phyloP scores from a whole-genome alignment of 2,797 vertebrate genomes.

The Enteromius afrohamiltoni region DNA sequence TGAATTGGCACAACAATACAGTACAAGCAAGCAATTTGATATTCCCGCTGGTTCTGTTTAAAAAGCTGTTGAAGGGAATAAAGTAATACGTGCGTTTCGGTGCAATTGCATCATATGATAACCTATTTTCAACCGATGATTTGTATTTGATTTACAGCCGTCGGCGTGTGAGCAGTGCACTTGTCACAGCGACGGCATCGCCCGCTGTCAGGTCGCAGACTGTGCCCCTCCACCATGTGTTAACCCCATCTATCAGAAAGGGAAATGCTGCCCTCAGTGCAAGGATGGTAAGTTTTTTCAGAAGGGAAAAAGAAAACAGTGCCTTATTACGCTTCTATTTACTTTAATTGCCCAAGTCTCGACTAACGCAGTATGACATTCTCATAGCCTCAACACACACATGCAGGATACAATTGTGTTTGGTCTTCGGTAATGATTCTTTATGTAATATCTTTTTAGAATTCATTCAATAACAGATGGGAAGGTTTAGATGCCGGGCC shows the following conservation, averaged over 20 bases:
- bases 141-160: conserved; percentile 71
- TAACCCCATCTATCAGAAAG: conserved; percentile 81
- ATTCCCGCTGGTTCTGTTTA: not conserved
- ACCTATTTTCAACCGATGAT: not conserved
- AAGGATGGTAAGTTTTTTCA: conserved; percentile 74
- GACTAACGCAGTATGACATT: not conserved
- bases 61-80: not conserved
- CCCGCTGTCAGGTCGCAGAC: conserved; percentile 83
- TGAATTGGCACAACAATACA: conserved; percentile 5
- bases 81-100: not conserved
- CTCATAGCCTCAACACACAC: not conserved
- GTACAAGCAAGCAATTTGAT: not conserved
- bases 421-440: conserved; percentile 25
- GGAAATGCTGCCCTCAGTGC: conserved; percentile 85
- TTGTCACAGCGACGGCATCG: conserved; percentile 83
- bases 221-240: conserved; percentile 86
- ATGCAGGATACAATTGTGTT: not conserved
- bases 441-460: conserved; percentile 32
- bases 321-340: not conserved
- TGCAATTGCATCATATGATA: not conserved
- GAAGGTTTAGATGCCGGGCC: conserved; percentile 28
- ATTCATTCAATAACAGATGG: conserved; percentile 31
- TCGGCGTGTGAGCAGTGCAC: conserved; percentile 87
- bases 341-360: not conserved
- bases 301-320: not conserved